phyloP scores from a whole-genome alignment of 1,140 invertebrate species.

The Xylocopa sonorina region DNA sequence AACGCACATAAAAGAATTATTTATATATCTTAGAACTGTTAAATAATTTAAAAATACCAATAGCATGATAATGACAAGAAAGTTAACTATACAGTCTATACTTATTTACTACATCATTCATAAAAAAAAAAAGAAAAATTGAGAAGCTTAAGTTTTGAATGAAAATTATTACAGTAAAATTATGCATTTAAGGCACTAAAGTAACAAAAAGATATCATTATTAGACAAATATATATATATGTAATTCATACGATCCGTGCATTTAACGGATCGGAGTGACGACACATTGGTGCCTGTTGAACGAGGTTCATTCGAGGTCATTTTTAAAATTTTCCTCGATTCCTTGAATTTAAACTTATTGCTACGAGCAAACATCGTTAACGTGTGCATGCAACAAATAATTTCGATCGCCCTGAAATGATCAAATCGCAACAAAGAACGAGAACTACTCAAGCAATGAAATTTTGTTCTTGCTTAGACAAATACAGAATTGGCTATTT shows the following conservation, averaged over 20 bases:
- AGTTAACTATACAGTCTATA: background rate
- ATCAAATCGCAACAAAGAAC: conserved; percentile 54
- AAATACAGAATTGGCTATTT: conserved; percentile 44
- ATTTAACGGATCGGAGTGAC: conserved; percentile 58
- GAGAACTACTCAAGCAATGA: conserved; percentile 37
- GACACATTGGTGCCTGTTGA: conserved; percentile 74
- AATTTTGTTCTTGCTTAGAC: conserved; percentile 65
- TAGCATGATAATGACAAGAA: background rate
- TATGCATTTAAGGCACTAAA: background rate
- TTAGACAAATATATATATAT: background rate
- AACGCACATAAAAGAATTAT: background rate
- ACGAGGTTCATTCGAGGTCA: conserved; percentile 71
- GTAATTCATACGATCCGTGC: conserved; percentile 15
- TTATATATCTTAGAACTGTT: background rate
- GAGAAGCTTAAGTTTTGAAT: background rate
- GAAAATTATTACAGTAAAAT: no score
- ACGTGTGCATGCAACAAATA: background rate
- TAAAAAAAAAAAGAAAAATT: background rate
- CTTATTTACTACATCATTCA: background rate
- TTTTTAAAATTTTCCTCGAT: conserved; percentile 39
- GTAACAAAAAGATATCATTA: conserved; percentile 2
- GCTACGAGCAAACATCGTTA: background rate
- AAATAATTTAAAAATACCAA: background rate
- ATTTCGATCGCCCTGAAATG: background rate
- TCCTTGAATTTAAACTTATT: conserved; percentile 6